phyloP scores from a whole-genome alignment of 2,113 vertebrate species.

The Miniopterus natalensis region DNA sequence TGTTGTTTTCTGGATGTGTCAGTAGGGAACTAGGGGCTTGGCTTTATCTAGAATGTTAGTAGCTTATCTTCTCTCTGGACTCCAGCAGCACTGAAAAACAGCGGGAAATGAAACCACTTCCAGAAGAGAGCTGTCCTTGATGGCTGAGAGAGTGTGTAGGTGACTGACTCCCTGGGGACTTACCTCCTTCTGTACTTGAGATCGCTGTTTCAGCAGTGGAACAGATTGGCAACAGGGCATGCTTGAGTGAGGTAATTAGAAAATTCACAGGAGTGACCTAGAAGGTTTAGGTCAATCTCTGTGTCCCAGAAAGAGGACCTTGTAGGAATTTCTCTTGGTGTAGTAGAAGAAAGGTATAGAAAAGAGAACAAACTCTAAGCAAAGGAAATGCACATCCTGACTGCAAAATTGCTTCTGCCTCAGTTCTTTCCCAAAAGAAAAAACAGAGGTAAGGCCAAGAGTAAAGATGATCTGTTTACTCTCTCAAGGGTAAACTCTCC shows the following conservation, averaged over 20 bases:
- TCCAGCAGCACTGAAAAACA: conserved; percentile 9
- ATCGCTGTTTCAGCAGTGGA: background rate
- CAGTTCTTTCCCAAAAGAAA: conserved; percentile 37
- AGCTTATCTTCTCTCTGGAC: background rate
- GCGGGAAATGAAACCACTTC: conserved; percentile 56
- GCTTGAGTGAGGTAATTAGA: background rate
- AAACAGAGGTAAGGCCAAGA: background rate
- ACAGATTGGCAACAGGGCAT: background rate
- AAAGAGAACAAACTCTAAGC: background rate
- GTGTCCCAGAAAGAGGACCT: background rate
- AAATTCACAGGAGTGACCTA: conserved; percentile 21
- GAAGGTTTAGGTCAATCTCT: background rate
- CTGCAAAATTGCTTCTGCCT: conserved; percentile 14
- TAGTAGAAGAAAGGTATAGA: background rate
- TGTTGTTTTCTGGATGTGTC: background rate
- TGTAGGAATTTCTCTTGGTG: background rate
- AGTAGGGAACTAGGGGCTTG: background rate
- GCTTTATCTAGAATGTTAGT: background rate
- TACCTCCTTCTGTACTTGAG: background rate
- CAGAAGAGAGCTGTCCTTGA: conserved; percentile 8
- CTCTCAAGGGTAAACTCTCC: background rate
- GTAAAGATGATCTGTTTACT: conserved; percentile 2
- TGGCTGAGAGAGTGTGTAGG: background rate
- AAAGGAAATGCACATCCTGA: conserved; percentile 12
- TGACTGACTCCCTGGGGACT: conserved; percentile 13